Evolutionary conservation across 2,888 invertebrate genomes (phyloP).

Genomic region (Chrysolina oricalcia): DNA sequence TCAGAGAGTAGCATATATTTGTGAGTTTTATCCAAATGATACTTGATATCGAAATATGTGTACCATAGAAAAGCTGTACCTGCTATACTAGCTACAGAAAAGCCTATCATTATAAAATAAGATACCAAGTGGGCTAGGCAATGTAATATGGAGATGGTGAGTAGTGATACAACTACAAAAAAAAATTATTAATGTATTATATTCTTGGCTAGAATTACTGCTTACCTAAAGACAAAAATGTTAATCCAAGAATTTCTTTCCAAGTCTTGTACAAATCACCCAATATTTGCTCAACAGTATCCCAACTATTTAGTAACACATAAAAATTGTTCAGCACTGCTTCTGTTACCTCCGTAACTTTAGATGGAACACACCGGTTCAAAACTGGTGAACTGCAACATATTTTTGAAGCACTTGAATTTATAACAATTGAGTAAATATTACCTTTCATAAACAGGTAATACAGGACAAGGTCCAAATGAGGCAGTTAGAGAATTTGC

Average conservation of each 20-base stretch:
- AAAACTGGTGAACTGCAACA: slow-evolving; percentile 81
- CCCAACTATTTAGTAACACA: slow-evolving; percentile 89
- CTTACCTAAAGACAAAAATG: slow-evolving; percentile 87
- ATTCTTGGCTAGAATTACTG: slow-evolving; percentile 36
- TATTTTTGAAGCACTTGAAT: slow-evolving; percentile 13
- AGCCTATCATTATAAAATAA: slow-evolving; percentile 89
- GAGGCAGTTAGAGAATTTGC: slow-evolving; percentile 69
- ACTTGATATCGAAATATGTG: slow-evolving; percentile 86
- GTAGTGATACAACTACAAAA: slow-evolving; percentile 85
- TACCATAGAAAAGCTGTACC: slow-evolving; percentile 91
- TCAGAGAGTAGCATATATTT: slow-evolving; percentile 78
- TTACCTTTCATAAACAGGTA: slow-evolving; percentile 85
- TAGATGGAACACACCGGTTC: slow-evolving; percentile 90
- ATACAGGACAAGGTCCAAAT: slow-evolving; percentile 84
- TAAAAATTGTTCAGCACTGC: slow-evolving; percentile 83
- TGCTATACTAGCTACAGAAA: slow-evolving; percentile 83
- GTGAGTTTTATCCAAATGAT: slow-evolving; percentile 76
- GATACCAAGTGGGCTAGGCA: slow-evolving; percentile 88
- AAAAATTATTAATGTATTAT: slow-evolving; percentile 40
- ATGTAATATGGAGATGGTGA: slow-evolving; percentile 89
- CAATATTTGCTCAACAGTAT: slow-evolving; percentile 89
- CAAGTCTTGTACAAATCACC: slow-evolving; percentile 92
- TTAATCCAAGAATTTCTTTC: slow-evolving; percentile 88
- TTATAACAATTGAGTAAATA: slow-evolving; percentile 1
- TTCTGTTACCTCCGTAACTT: slow-evolving; percentile 78